Conservation (phyloP, 64 coral and sea anemone genomes). For the Catalaphyllia jardinei region DNA sequence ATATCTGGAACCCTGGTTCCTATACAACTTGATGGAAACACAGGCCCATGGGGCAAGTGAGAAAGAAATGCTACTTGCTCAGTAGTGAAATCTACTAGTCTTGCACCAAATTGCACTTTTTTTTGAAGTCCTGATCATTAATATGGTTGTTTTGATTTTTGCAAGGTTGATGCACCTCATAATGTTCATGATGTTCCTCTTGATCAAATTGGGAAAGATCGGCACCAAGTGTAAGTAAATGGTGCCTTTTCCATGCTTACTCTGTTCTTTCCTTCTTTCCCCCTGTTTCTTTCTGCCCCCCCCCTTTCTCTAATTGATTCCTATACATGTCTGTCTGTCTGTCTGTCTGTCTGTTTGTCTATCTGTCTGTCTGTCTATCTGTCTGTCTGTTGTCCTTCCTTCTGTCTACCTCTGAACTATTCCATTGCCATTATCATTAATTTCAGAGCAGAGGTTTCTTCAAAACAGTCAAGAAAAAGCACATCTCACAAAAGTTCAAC, state of each 20-base stretch:
- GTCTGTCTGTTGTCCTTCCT: too few relatives aligned
- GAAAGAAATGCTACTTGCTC: too few relatives aligned
- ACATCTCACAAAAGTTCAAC: constrained; percentile 2
- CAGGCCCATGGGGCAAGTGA: too few relatives aligned
- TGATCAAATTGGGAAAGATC: constrained; percentile 7
- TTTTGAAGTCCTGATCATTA: background rate
- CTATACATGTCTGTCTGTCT: background rate
- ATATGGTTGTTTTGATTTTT: background rate
- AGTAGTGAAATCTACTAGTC: too few relatives aligned
- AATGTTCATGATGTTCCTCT: background rate
- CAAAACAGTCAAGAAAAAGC: background rate
- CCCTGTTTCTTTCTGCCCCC: too few relatives aligned
- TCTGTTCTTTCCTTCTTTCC: background rate
- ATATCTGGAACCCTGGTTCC: too few relatives aligned
- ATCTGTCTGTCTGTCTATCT: too few relatives aligned
- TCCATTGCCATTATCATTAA: too few relatives aligned
- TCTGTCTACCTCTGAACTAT: background rate
- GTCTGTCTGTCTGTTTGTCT: background rate
- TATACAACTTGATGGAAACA: too few relatives aligned
- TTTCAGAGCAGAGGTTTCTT: constrained; percentile 11
- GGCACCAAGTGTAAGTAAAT: background rate
- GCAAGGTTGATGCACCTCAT: background rate
- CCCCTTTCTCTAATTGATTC: too few relatives aligned
- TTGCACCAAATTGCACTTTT: too few relatives aligned
- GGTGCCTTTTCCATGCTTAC: background rate